Base-by-base conservation (phyloP, 2,888 invertebrate genomes). In the Megalurothrips usitatus region DNA sequence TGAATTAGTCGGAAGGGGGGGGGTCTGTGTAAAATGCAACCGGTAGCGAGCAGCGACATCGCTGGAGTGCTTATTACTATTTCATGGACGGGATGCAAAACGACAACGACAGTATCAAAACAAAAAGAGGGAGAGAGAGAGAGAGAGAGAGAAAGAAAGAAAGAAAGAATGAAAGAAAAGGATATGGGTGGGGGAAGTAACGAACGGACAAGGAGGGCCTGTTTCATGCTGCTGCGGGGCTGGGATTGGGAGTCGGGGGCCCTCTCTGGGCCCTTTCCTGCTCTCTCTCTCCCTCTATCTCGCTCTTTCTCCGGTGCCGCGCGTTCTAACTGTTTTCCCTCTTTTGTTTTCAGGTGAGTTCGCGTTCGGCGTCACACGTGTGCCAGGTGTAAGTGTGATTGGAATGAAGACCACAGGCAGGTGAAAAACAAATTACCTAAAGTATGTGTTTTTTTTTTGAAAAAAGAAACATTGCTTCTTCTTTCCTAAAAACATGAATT, bases 231-330 rank as follows among this genome's bases (percentile, higher is more conserved):
- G 14, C 19, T 19, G 12, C 52, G 2, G 14, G 14, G 12, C 52
- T 52, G 14, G 12, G 14, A 17, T 19, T 52, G n/a, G n/a, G n/a
- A n/a, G n/a, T n/a, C n/a, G n/a, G n/a, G n/a, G n/a, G n/a, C n/a
- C n/a, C 63, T 12, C 63, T 63, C 63, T 63, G n/a, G n/a, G n/a
- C 63, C 8, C 63, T 12, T 8, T 12, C 63, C 8, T n/a, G 17
- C 63, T 63, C 63, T 63, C 63, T 63, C 63, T 63, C 63, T 63
- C 63, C n/a, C 63, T 63, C 63, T 63, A 17, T 63, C 63, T 63
- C 63, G 17, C 63, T 63, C 63, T 63, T n/a, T 12, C 63, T 14
- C 63, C 2, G n/a, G 14, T 19, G 11, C 49, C 63, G 63, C 63
- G 63, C 14, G 14, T 10, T 14, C 63, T n/a, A n/a, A n/a, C n/a